phyloP scores from a whole-genome alignment of 2,113 vertebrate genomes.

The Tretioscincus oriximinensis region DNA sequence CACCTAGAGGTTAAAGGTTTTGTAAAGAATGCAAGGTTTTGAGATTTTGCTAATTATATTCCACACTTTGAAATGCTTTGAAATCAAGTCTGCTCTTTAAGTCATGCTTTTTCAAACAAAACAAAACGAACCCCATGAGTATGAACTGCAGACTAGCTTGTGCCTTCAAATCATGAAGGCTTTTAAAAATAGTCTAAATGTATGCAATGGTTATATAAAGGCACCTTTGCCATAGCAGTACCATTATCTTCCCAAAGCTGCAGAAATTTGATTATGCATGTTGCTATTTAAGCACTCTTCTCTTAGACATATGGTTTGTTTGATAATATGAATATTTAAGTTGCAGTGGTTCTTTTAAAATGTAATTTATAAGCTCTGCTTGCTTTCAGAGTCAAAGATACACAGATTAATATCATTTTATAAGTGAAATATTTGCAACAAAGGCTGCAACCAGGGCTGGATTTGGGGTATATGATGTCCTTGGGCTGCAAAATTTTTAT shows the following conservation, averaged over 20 bases:
- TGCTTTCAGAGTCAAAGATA: neutral
- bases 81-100: conserved; percentile 61
- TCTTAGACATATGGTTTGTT: neutral
- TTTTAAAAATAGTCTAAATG: conserved; percentile 23
- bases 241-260: neutral
- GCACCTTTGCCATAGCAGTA: conserved; percentile 12
- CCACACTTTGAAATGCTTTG: conserved; percentile 66
- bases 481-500: no score
- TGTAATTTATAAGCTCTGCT: neutral
- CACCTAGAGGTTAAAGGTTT: conserved; percentile 71
- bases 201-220: conserved; percentile 33
- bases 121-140: conserved; percentile 52
- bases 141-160: conserved; percentile 42
- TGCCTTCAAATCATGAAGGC: conserved; percentile 22
- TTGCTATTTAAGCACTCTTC: neutral
- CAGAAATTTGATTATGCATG: neutral
- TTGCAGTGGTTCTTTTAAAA: conserved; percentile 19
- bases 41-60: conserved; percentile 61
- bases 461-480: no score
- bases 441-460: no score
- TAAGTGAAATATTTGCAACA: conserved; percentile 13
- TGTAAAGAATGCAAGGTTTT: conserved; percentile 67
- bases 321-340: neutral
- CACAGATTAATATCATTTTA: conserved; percentile 44
- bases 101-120: conserved; percentile 29